Evolutionary conservation across 2,888 invertebrate species (phyloP), one percentile per base, ranked within the genome.

Genomic region (Laothoe populi): DNA sequence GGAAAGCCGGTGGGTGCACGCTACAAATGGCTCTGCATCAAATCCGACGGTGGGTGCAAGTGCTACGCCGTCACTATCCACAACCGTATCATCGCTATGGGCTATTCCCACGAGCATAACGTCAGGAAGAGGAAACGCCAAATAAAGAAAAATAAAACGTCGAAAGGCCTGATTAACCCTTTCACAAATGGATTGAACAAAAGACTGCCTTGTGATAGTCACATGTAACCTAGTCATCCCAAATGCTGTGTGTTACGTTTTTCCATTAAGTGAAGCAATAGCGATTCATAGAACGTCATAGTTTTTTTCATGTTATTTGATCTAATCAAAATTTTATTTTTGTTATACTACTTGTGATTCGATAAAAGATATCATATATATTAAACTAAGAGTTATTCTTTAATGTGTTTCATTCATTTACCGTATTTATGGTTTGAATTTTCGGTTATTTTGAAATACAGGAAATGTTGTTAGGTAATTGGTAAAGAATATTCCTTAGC

Each of bases 41-140:
- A 89, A 72, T 89, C 89, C 0, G 90, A 90, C 72, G 74, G 73
- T 16, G 90, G 90, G 58, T 90, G 90, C 76, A 81, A 69, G 62
- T 84, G 87, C 66, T 82, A 82, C 66, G 85, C 79, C 13, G 70
- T 87, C 66, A 90, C 90, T 0, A 49, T 72, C 21, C 63, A 69
- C 68, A 71, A 82, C 53, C 71, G 67, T 21, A 66, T 90, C 58
- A 64, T 86, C 26, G 77, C 77, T n/a, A 76, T 83, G 59, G 82
- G 79, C 4, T 61, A 81, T 62, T 23, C 66, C 1, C 89, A 90
- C 64, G 72, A 77, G 23, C 86, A 89, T 62, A 58, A 76, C 59
- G 38, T 66, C 11, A 82, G 65, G 58, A 79, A 71, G 59, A 73
- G 77, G 11, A 72, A 63, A 35, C 66, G 65, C 0, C 69, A 69